Conservation (phyloP, 2,888 invertebrate genomes). For the Sarcophaga rosellei region DNA sequence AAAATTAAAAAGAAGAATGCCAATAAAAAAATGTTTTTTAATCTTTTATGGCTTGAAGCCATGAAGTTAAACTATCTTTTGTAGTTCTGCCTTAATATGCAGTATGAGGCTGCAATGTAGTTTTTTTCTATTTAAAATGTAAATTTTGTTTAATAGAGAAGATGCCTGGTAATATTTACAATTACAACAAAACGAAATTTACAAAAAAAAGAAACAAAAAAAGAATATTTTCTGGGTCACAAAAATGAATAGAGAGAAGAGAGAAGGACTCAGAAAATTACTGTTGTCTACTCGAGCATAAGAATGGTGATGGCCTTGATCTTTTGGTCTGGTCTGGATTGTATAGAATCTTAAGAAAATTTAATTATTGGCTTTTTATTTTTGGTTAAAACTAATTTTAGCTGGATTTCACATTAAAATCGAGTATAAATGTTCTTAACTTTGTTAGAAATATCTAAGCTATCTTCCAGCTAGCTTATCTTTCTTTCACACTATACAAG, state of each 20-base stretch:
- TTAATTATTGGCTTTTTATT: too few species aligned
- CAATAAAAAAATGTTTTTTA: background rate
- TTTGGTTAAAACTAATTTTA: slow-evolving; percentile 43
- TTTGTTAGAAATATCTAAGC: background rate
- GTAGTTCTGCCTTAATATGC: background rate
- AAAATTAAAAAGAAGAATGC: background rate
- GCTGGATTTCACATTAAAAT: slow-evolving; percentile 21
- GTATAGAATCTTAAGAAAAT: too few species aligned
- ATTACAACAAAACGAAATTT: background rate
- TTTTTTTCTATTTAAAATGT: background rate
- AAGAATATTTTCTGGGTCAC: background rate
- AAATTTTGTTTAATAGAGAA: background rate
- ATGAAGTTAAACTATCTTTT: background rate
- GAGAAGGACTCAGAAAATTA: background rate
- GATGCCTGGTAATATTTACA: background rate
- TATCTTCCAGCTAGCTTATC: background rate
- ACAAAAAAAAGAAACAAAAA: background rate
- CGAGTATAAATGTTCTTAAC: background rate
- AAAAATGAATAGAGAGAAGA: background rate
- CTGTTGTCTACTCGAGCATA: background rate
- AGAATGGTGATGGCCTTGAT: background rate
- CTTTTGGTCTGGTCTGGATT: background rate
- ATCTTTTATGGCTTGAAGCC: background rate
- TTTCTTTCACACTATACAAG: background rate
- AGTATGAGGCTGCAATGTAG: background rate